Base-by-base conservation (phyloP, 1,140 invertebrate genomes). In the Micrasema longulum region DNA sequence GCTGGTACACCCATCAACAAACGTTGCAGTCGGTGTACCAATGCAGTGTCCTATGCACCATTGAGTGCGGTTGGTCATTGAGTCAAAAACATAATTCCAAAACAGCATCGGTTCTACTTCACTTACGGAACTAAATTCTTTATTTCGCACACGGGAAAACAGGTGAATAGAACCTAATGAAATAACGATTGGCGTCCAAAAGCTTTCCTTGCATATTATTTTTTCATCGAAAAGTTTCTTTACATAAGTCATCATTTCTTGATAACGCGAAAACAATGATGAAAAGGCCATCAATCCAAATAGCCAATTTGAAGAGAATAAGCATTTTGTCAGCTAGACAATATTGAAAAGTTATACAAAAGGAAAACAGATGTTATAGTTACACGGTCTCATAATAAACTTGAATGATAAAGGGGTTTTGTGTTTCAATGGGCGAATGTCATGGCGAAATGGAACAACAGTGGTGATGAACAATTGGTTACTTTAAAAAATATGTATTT, bases 341-440 rank as follows among this genome's bases (percentile, higher is more conserved):
- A 63, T 63, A 63, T 63, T 63, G 60, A 63, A 63, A 23, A 45
- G 26, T 47, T 45, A 38, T 47, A 26, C 35, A 38, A 60, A 63
- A 63, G 18, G 14, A 38, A 14, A 14, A 22, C 60, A 63, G 60
- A 63, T 63, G 38, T 60, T 41, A 45, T 20, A n/a, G 12, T 69
- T 31, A 18, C 67, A 53, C 52, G 67, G 26, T 68, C 16, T 12
- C 14, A 22, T 57, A 50, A 14, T 62, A 43, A 71, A 52, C 57
- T 63, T 53, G 62, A 75, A 75, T 67, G 71, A 75, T 75, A 22
- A 65, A 14, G n/a, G 48, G 35, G 41, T 74, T 69, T 74, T 69
- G 62, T 71, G 67, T 74, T 74, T 74, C 71, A 68, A 74, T 74
- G 55, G 72, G 72, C 55, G 63, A 71, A 71, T 71, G 63, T 74